Evolutionary conservation across 2,797 vertebrate genomes (phyloP).

Genomic region (Microchirus variegatus): DNA sequence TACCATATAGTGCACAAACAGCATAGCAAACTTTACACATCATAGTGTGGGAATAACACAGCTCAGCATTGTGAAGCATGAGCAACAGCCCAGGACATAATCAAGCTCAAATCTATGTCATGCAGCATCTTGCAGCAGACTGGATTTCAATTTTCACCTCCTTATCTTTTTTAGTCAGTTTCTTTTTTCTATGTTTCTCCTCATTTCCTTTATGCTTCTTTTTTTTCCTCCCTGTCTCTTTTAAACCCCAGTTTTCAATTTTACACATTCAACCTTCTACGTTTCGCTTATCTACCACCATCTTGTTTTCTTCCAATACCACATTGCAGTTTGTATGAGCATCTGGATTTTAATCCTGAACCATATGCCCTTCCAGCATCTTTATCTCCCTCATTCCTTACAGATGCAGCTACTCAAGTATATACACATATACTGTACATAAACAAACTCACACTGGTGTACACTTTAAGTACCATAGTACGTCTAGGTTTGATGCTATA

Average conservation of each 20-base stretch:
- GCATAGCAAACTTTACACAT: slow-evolving; percentile 37
- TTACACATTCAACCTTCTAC: slow-evolving; percentile 7
- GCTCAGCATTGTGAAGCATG: slow-evolving; percentile 16
- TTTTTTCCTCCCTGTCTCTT: not conserved
- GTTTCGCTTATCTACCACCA: slow-evolving; percentile 5
- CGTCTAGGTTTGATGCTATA: slow-evolving; percentile 51
- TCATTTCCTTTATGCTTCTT: slow-evolving; percentile 8
- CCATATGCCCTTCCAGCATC: slow-evolving; percentile 61
- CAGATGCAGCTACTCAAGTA: slow-evolving; percentile 15
- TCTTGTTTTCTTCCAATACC: slow-evolving; percentile 15
- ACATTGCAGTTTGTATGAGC: slow-evolving; percentile 50
- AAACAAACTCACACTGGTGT: slow-evolving; percentile 12
- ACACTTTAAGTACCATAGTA: slow-evolving; percentile 44
- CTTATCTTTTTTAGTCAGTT: not conserved
- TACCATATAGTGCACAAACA: slow-evolving; percentile 46
- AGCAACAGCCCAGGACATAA: slow-evolving; percentile 31
- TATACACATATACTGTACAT: slow-evolving; percentile 14
- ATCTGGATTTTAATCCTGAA: slow-evolving; percentile 58
- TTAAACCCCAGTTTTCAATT: slow-evolving; percentile 15
- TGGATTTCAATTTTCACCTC: not conserved
- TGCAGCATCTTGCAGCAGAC: slow-evolving; percentile 9
- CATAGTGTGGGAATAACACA: slow-evolving; percentile 30
- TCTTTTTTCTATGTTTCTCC: not conserved
- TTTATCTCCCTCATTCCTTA: slow-evolving; percentile 36
- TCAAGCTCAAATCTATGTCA: slow-evolving; percentile 16